Evolutionary conservation across 1,140 invertebrate genomes (phyloP).

Genomic region (Drosophila kurseongensis): DNA sequence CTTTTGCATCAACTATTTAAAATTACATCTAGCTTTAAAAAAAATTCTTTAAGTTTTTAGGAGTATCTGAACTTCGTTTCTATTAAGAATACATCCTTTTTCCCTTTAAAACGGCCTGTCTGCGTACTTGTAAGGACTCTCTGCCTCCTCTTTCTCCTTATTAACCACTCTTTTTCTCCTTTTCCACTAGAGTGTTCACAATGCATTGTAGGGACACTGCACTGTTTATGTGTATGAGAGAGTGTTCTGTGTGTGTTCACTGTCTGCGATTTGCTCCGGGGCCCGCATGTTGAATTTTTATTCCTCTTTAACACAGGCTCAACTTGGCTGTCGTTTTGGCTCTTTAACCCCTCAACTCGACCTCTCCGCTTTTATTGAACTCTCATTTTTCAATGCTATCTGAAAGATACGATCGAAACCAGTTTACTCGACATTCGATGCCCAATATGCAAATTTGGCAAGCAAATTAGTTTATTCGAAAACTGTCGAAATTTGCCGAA

Average conservation of each 20-base stretch:
- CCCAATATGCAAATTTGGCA: slow-evolving; percentile 39
- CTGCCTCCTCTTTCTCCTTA: slow-evolving; percentile 2
- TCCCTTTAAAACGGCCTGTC: slow-evolving; percentile 13
- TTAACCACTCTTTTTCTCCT: background rate
- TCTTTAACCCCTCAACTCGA: slow-evolving; percentile 33
- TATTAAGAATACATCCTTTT: slow-evolving; percentile 1
- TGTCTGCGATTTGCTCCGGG: slow-evolving; percentile 59
- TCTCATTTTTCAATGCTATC: slow-evolving; percentile 69
- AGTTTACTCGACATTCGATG: slow-evolving; percentile 43
- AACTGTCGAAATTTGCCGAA: slow-evolving; percentile 26
- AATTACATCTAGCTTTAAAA: too few species aligned
- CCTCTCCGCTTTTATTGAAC: slow-evolving; percentile 54
- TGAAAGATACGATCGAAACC: slow-evolving; percentile 55
- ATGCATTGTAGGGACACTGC: slow-evolving; percentile 72
- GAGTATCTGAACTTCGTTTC: slow-evolving; percentile 17
- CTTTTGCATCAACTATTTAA: too few species aligned
- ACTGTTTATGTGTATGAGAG: slow-evolving; percentile 36
- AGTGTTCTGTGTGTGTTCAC: slow-evolving; percentile 29
- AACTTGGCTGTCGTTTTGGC: slow-evolving; percentile 14
- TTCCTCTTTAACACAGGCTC: slow-evolving; percentile 22
- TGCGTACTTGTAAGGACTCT: slow-evolving; percentile 74
- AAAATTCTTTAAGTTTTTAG: background rate
- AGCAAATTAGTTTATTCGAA: slow-evolving; percentile 66
- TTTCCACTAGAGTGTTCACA: slow-evolving; percentile 18
- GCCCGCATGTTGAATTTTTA: slow-evolving; percentile 54